Base-by-base conservation (phyloP, 2,797 vertebrate genomes). In the Rhabdomys pumilio region DNA sequence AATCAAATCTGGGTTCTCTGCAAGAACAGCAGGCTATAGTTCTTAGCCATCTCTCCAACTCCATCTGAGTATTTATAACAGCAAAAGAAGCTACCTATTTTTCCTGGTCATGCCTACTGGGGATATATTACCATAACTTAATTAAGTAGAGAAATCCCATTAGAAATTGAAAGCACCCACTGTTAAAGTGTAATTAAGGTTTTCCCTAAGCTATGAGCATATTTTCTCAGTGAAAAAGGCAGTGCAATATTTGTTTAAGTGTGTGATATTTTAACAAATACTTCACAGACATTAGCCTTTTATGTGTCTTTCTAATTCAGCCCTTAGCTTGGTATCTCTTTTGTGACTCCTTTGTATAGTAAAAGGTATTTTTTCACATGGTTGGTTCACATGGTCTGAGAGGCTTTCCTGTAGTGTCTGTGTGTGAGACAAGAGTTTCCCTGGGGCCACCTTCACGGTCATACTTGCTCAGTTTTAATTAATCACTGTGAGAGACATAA, bases 171-270 rank as follows among this genome's bases (percentile, higher is more conserved):
- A 91, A 93, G 13, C n/a, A 90, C 31, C 72, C 83, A 91, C 65
- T 89, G 50, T 80, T 97, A 80, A 83, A 79, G 29, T 95, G 50
- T 92, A 92, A 95, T 90, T 95, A 91, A 89, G 31, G 22, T 63
- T 93, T 91, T 67, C 65, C 17, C 29, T 47, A 31, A 93, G 41
- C 55, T 86, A 55, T 29, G 1, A 94, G 4, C 41, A 69, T 83
- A 91, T 38, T 93, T 96, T 22, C 17, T 67, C 11, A 75, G 47
- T 20, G 57, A 84, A 92, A 47, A 79, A 26, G 73, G 12, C 3
- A 81, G 55, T 86, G 10, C 19, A 91, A 86, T 92, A 92, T 82
- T 92, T 82, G 47, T 67, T 92, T 94, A 94, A 93, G 14, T 81
- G 15, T 76, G 4, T 24, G 2, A 2, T 2, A 29, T 90, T 90